Evolutionary conservation across 2,797 vertebrate genomes (phyloP).

Genomic region (Sebastes goodei): DNA sequence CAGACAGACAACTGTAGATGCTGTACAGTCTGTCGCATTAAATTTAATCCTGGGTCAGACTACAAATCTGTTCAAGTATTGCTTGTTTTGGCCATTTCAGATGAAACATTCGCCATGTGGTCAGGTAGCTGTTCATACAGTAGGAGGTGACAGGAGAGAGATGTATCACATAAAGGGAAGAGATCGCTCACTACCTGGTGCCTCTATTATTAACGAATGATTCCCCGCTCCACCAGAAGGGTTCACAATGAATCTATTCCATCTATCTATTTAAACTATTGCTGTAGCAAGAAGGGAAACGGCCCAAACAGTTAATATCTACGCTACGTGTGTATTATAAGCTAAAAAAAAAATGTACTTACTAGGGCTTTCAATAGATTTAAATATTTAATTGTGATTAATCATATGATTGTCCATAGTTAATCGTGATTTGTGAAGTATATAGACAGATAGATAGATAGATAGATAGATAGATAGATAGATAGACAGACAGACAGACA

Average conservation of each 20-base stretch:
- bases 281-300: not conserved
- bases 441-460: no score
- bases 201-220: not conserved
- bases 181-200: not conserved
- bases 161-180: not conserved
- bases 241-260: not conserved
- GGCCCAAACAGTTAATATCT: no score
- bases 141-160: not conserved
- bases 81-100: not conserved
- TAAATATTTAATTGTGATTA: no score
- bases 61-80: not conserved
- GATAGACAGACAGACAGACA: no score
- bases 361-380: no score
- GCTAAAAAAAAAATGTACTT: not conserved
- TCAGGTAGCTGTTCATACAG: not conserved
- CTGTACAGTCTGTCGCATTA: not conserved
- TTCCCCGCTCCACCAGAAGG: not conserved
- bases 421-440: no score
- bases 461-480: no score
- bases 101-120: not conserved
- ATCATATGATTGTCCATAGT: no score
- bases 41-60: not conserved
- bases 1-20: not conserved
- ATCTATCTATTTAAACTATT: not conserved
- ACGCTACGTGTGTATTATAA: not conserved